Conservation (phyloP, 2,888 invertebrate species). For the Lypha dubia region DNA sequence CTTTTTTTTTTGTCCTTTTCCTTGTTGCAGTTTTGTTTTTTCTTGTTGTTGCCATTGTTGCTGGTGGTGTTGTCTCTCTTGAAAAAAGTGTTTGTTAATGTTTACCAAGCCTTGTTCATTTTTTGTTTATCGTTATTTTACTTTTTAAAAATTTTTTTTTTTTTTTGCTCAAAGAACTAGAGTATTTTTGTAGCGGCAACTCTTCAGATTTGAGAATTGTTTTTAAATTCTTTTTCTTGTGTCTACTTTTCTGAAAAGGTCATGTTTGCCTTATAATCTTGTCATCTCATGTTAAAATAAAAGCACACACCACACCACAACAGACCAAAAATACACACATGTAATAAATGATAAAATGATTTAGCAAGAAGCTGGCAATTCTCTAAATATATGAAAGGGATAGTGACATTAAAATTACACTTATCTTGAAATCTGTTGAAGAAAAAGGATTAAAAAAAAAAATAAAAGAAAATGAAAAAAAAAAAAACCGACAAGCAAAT, state of each 20-base stretch:
- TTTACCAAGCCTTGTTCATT: slow-evolving; percentile 68
- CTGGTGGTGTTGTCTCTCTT: slow-evolving; percentile 16
- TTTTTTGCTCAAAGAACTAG: not conserved
- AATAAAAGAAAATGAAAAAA: not conserved
- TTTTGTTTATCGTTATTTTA: slow-evolving; percentile 18
- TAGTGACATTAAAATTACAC: slow-evolving; percentile 14
- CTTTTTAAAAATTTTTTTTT: too few relatives aligned
- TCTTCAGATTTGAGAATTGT: slow-evolving; percentile 13
- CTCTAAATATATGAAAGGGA: slow-evolving; percentile 14
- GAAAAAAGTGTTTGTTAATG: slow-evolving; percentile 53
- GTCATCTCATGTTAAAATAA: slow-evolving; percentile 69
- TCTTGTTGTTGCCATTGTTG: not conserved
- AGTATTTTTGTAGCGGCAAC: slow-evolving; percentile 17
- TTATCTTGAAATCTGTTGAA: slow-evolving; percentile 7
- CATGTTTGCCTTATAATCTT: slow-evolving; percentile 70
- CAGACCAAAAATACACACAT: not conserved
- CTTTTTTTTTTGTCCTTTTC: slow-evolving; percentile 11
- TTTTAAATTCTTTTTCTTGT: slow-evolving; percentile 32
- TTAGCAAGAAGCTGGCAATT: slow-evolving; percentile 31
- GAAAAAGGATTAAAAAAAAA: not conserved
- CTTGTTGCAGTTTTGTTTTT: not conserved
- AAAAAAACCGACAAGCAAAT: not conserved
- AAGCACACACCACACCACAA: not conserved
- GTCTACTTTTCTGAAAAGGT: slow-evolving; percentile 61
- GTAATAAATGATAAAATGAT: slow-evolving; percentile 9